Evolutionary conservation across 1,140 invertebrate species (phyloP).

Genomic region (Stegodyphus dumicola): DNA sequence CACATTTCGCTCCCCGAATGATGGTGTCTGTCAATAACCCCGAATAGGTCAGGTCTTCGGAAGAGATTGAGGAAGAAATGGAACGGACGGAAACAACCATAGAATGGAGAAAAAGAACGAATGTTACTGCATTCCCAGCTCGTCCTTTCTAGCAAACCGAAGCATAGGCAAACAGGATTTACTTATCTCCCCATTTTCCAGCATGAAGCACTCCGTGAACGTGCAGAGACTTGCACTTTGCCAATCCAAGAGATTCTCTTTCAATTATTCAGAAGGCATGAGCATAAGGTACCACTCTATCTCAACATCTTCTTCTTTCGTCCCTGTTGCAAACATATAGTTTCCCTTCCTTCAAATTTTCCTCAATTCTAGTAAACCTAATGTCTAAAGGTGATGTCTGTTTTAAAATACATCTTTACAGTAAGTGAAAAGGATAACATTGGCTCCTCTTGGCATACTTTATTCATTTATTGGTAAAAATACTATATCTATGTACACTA

Average conservation of each 20-base stretch:
- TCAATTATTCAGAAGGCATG: slow-evolving; percentile 58
- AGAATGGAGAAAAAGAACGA: slow-evolving; percentile 27
- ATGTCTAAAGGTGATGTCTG: slow-evolving; percentile 15
- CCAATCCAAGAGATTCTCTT: slow-evolving; percentile 58
- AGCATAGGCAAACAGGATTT: slow-evolving; percentile 54
- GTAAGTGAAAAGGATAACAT: not conserved
- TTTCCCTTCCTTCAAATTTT: slow-evolving; percentile 29
- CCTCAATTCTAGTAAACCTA: slow-evolving; percentile 29
- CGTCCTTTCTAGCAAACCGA: slow-evolving; percentile 48
- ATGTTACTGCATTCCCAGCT: slow-evolving; percentile 45
- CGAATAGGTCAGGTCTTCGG: slow-evolving; percentile 44
- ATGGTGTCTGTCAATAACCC: slow-evolving; percentile 45
- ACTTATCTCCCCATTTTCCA: slow-evolving; percentile 60
- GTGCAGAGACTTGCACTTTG: slow-evolving; percentile 52
- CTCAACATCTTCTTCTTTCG: not conserved
- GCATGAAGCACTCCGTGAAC: slow-evolving; percentile 29
- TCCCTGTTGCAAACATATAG: not conserved
- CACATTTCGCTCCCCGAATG: slow-evolving; percentile 4
- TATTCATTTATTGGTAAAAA: slow-evolving; percentile 24
- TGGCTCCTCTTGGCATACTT: slow-evolving; percentile 24
- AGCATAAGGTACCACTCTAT: slow-evolving; percentile 11
- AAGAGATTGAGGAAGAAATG: slow-evolving; percentile 42
- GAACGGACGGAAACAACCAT: slow-evolving; percentile 29
- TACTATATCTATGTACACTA: not conserved
- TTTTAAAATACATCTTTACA: not conserved